These are phyloP conservation scores for Uria aalge DNA, from an alignment of 2,113 vertebrate genomes.

Conservation along the genomic window DNA sequence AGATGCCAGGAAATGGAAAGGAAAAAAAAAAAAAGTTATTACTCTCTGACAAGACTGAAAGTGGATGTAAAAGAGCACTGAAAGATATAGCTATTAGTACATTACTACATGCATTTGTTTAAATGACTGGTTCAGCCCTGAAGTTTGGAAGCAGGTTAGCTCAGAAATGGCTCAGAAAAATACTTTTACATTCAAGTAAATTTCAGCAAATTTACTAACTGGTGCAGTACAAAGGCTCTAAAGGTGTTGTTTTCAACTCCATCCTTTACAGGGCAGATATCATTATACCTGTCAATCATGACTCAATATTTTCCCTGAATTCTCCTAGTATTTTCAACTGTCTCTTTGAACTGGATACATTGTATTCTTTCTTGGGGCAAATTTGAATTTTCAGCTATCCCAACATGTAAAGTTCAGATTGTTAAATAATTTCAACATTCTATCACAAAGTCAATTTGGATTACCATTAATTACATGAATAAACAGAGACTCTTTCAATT, in stretches of 20 bases:
- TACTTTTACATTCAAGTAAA: not conserved
- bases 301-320: not conserved
- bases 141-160: not conserved
- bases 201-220: not conserved
- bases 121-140: not conserved
- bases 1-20: not conserved
- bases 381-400: constrained; percentile 7
- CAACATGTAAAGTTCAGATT: not conserved
- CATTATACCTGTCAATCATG: not conserved
- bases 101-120: not conserved
- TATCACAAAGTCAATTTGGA: constrained; percentile 18
- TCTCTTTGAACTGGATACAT: not conserved
- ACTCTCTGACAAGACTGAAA: not conserved
- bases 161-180: not conserved
- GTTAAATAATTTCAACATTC: constrained; percentile 26
- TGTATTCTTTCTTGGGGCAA: not conserved
- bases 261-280: not conserved
- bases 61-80: not conserved
- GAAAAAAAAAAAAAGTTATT: not conserved
- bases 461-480: not conserved
- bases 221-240: not conserved
- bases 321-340: not conserved
- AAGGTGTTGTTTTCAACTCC: not conserved
- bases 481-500: not conserved
- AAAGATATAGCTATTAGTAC: not conserved